Base-by-base conservation (phyloP, 2,888 invertebrate species). In the Bugulina stolonifera region DNA sequence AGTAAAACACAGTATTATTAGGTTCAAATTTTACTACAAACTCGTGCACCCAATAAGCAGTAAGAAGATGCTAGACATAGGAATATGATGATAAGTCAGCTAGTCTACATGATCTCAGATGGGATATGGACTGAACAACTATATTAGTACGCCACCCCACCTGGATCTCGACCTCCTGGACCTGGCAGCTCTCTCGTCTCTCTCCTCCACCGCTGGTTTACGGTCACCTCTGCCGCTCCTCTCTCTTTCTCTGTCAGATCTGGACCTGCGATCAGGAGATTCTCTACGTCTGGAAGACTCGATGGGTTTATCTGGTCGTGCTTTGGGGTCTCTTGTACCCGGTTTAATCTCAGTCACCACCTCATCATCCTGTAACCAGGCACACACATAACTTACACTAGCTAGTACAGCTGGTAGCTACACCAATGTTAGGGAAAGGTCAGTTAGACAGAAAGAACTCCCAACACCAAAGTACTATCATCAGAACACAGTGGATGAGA, bases 161-260 rank as follows among this genome's bases (percentile, higher is more conserved):
- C 57, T 64, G 27, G 29, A 29, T 3, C 64, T 27, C 25, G 25
- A 32, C 22, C 22, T 29, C 22, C 76, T 69, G 18, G 43, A 43
- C 43, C 43, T 43, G 18, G 43, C 43, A 10, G 18, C 10, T 52
- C 76, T 75, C 55, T 87, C 87, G 0, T 86, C 81, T 76, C 85
- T 87, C 83, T 83, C 83, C 54, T 76, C 73, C 25, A 75, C 58
- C 69, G 78, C 78, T 54, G 76, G 71, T 54, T 79, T 77, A 64
- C 76, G 72, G 69, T 79, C 77, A 57, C 73, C 73, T 70, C 77
- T 76, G 25, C 77, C 77, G 71, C 77, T 76, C 25, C 83, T 75
- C 72, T 81, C 83, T 78, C 64, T 64, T 10, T 64, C 64, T 34
- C 32, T 27, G 2, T 64, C 64, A 10, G 18, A 5, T 32, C 64